Evolutionary conservation across 2,113 vertebrate species (phyloP).

Genomic region (Pungitius pungitius): DNA sequence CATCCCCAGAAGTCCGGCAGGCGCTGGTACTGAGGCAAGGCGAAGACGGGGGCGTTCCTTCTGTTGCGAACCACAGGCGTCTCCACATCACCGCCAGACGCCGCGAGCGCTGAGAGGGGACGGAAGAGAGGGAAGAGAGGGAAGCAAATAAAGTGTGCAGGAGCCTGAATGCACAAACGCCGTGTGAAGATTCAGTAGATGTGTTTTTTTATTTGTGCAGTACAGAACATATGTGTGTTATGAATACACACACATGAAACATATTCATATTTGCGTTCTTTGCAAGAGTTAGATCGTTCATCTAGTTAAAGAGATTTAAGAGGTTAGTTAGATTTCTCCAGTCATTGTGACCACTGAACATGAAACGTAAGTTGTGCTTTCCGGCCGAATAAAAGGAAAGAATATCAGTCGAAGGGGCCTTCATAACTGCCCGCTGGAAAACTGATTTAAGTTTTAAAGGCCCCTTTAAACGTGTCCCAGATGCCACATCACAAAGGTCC

Average conservation of each 20-base stretch:
- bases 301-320: too few species aligned
- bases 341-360: too few species aligned
- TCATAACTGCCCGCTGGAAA: neutral
- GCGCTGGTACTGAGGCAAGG: constrained; percentile 69
- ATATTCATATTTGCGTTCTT: neutral
- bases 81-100: constrained; percentile 61
- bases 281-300: neutral
- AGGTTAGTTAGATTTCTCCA: too few species aligned
- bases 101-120: constrained; percentile 31
- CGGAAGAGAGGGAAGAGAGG: neutral
- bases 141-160: neutral
- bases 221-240: neutral
- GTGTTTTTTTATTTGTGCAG: neutral
- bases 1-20: constrained; percentile 83
- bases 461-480: neutral
- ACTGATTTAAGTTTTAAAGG: neutral
- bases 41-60: constrained; percentile 66
- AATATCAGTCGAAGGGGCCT: neutral
- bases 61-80: constrained; percentile 72
- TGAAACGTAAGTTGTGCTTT: neutral
- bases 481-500: constrained; percentile 32
- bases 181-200: neutral
- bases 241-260: neutral
- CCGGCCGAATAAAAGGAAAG: neutral
- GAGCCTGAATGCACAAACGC: neutral